Conservation (phyloP, 2,888 invertebrate species). For the Nemotelus pantherinus region DNA sequence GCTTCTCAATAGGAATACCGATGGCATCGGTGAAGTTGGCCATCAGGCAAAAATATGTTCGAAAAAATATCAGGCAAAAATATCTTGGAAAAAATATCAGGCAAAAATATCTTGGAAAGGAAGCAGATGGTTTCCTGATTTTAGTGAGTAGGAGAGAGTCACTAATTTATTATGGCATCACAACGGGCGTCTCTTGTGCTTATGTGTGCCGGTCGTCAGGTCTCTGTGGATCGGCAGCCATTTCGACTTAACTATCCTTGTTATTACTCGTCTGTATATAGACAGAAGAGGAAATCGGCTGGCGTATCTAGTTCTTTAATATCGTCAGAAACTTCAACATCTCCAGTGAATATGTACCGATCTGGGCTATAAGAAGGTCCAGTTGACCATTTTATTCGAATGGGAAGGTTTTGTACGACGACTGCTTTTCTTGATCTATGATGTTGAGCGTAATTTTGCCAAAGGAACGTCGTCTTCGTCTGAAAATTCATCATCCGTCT, state of each 20-base stretch:
- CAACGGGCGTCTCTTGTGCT: no score
- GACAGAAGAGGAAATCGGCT: background rate
- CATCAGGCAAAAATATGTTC: no score
- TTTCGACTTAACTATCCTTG: background rate
- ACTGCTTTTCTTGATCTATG: background rate
- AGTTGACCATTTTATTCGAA: background rate
- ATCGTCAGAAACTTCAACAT: background rate
- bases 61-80: no score
- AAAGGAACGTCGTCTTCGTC: background rate
- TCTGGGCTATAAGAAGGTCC: slow-evolving; percentile 5
- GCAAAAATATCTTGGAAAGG: no score
- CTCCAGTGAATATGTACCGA: background rate
- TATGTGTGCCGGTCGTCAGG: no score
- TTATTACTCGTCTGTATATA: background rate
- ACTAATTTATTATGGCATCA: no score
- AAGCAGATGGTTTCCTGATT: no score
- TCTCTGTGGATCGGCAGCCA: no score
- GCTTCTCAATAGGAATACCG: no score
- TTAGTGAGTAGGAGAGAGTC: no score
- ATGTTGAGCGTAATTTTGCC: background rate
- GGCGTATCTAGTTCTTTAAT: background rate
- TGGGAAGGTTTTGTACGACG: background rate
- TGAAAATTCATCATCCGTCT: slow-evolving; percentile 16
- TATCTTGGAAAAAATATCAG: no score
- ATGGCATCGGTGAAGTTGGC: no score